Base-by-base conservation (phyloP, 2,113 vertebrate species). In the Sinocyclocheilus anshuiensis region DNA sequence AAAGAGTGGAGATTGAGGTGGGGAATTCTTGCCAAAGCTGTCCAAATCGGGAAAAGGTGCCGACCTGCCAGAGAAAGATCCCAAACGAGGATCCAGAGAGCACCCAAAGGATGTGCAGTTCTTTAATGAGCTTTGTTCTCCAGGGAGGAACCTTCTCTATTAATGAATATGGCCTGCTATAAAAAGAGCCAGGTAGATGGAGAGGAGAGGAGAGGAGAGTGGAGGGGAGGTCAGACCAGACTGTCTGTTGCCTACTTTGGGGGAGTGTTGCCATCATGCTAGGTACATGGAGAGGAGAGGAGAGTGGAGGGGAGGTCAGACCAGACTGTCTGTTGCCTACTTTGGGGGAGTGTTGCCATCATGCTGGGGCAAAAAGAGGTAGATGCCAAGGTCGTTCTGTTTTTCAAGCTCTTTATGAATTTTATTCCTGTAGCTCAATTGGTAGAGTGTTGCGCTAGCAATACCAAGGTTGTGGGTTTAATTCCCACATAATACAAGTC, bases 41-140 rank as follows among this genome's bases (percentile, higher is more conserved):
- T 93, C 45, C 93, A 95, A 94, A 94, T 94, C 81, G 75, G 92
- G 93, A 94, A 93, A 94, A 92, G 92, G 83, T 93, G 94, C 88
- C 89, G 90, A 87, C 83, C 88, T 89, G 89, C 77, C 36, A 88
- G 86, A 42, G 83, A 86, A 82, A 61, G 33, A 87, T 87, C 87
- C 79, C 85, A 48, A 87, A 83, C 61, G 45, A 83, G 81, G 13
- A 69, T 71, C 45, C 55, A 39, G 18, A 29, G 77, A 83, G 75
- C 65, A 87, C 86, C 89, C 87, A 86, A 63, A 83, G 85, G 89
- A 87, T 36, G 61, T 4, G 42, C 67, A 80, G 85, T 42, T 57
- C 82, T 78, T 63, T 90, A 88, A 90, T 90, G 89, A 87, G 86
- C 83, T 85, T 80, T 63, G 26, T 82, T 42, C 55, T 86, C 89